phyloP scores from a whole-genome alignment of 2,888 invertebrate species.

The Drosophila formosana region DNA sequence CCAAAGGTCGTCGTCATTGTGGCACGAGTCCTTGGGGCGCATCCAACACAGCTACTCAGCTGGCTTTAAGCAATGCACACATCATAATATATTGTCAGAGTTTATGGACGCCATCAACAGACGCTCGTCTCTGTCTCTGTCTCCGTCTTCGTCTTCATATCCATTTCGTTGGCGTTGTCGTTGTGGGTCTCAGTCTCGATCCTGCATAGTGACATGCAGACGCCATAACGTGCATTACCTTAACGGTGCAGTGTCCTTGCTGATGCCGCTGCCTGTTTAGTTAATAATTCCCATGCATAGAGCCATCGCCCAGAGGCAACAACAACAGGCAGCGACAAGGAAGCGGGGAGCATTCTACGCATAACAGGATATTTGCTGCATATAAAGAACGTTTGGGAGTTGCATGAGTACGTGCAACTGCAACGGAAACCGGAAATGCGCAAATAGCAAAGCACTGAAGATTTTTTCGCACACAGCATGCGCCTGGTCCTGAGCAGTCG shows the following conservation, averaged over 20 bases:
- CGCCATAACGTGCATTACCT: slow-evolving; percentile 61
- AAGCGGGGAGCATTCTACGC: slow-evolving; percentile 56
- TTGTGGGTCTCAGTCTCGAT: neutral
- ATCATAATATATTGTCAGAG: slow-evolving; percentile 57
- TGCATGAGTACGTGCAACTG: slow-evolving; percentile 61
- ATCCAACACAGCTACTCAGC: slow-evolving; percentile 2
- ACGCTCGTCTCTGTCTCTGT: slow-evolving; percentile 11
- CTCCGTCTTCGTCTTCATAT: neutral
- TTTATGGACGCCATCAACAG: slow-evolving; percentile 57
- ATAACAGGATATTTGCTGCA: slow-evolving; percentile 75
- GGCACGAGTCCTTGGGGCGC: slow-evolving; percentile 5
- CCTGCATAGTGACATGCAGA: slow-evolving; percentile 55
- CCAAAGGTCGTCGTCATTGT: neutral
- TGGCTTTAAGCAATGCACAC: slow-evolving; percentile 54
- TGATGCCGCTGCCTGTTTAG: slow-evolving; percentile 57
- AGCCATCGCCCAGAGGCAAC: slow-evolving; percentile 40
- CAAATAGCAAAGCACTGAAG: slow-evolving; percentile 77
- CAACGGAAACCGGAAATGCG: slow-evolving; percentile 83
- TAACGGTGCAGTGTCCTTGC: slow-evolving; percentile 38
- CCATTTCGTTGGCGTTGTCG: neutral
- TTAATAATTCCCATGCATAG: slow-evolving; percentile 79
- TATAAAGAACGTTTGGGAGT: slow-evolving; percentile 54
- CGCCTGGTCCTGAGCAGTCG: neutral
- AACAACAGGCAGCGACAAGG: slow-evolving; percentile 21
- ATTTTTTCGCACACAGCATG: slow-evolving; percentile 67